phyloP scores from a whole-genome alignment of 2,113 vertebrate genomes.

The Rhinichthys klamathensis region DNA sequence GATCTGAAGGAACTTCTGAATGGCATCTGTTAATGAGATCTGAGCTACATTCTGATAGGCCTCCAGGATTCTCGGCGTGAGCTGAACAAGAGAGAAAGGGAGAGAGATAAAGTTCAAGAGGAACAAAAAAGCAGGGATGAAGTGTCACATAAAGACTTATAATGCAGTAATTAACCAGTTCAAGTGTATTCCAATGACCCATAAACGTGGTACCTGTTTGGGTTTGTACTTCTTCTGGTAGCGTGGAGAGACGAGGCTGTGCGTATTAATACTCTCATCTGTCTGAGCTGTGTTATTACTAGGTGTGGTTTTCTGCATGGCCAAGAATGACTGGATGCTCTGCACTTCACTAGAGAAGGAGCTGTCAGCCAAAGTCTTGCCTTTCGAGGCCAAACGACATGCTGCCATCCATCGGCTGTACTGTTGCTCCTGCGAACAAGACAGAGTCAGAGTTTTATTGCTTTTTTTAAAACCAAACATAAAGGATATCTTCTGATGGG shows the following conservation, averaged over 20 bases:
- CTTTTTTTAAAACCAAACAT: background rate
- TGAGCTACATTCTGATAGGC: conserved; percentile 81
- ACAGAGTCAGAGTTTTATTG: background rate
- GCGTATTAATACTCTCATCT: conserved; percentile 74
- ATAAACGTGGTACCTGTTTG: conserved; percentile 73
- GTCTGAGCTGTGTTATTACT: conserved; percentile 58
- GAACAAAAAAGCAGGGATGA: background rate
- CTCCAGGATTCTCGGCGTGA: conserved; percentile 80
- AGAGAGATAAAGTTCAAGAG: background rate
- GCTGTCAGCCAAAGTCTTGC: conserved; percentile 78
- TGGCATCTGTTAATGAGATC: conserved; percentile 73
- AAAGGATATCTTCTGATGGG: no score
- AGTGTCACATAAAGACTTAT: background rate
- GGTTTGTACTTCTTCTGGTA: conserved; percentile 83
- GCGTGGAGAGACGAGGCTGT: conserved; percentile 75
- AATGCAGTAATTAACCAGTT: background rate
- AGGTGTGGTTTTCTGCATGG: conserved; percentile 70
- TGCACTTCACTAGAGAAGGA: conserved; percentile 76
- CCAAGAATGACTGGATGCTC: conserved; percentile 79
- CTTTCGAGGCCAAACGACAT: conserved; percentile 79
- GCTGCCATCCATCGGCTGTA: conserved; percentile 82
- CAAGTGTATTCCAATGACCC: background rate
- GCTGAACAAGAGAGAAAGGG: conserved; percentile 59
- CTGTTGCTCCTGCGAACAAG: conserved; percentile 74
- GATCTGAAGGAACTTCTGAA: conserved; percentile 78